Base-by-base conservation (phyloP, 2,797 vertebrate genomes). In the Anniella stebbinsi region DNA sequence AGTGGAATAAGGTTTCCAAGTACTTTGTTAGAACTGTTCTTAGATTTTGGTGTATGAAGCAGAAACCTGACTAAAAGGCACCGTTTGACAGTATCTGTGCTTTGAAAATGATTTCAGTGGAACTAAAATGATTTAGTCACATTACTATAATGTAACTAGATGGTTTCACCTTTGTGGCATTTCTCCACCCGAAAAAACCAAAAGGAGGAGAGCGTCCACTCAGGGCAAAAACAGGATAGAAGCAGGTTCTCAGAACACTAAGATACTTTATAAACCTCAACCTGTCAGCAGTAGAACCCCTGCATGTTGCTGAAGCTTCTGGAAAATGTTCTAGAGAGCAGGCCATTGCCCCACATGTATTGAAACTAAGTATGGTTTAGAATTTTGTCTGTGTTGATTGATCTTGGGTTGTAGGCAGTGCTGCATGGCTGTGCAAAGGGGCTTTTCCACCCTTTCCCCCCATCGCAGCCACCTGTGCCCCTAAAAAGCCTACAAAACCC, bases 11-110 rank as follows among this genome's bases (percentile, higher is more conserved):
- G 15, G 82, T 38, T 85, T 85, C 17, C 8, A 70, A n/a, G 86
- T 78, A 87, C 57, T 88, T 90, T 69, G 36, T 60, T 36, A 87
- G 5, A 2, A 90, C 69, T 85, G 70, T 87, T 88, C 72, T 90
- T 66, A 84, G 5, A 84, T 51, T 80, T 25, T 72, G 30, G 51
- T 70, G 25, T n/a, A 36, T 84, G 51, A 83, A 57, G 66, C 12
- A 48, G 73, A 89, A 88, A 25, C 30, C 6, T 86, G 54, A 33
- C 7, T 80, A 70, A 88, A 87, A 63, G 57, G n/a, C 6, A 36
- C 85, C 9, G 48, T 67, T 67, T 73, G n/a, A 84, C 15, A 67
- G 60, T n/a, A 84, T 4, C 17, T 57, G 28, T 81, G 1, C 57
- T 81, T 88, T 87, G 72, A 21, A 73, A 88, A 91, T 70, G 54